Conservation (phyloP, 1,140 invertebrate genomes). For the Papilio xuthus region DNA sequence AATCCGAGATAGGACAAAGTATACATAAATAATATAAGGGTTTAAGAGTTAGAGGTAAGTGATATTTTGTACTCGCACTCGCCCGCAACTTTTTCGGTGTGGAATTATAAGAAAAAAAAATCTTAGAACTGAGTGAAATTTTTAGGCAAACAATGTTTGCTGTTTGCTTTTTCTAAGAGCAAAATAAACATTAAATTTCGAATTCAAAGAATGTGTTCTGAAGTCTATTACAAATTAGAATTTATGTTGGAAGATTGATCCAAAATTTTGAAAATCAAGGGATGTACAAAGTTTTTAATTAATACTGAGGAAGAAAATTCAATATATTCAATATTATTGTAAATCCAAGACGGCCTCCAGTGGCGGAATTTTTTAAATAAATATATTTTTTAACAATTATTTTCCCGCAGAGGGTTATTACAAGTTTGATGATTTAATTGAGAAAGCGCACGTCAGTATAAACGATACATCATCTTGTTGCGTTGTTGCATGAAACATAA, state of each 20-base stretch:
- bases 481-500: neutral
- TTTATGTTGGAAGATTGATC: no score
- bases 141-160: neutral
- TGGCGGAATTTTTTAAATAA: neutral
- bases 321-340: no score
- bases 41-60: no score
- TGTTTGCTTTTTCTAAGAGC: neutral
- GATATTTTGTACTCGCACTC: no score
- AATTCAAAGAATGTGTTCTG: neutral
- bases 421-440: neutral
- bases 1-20: neutral
- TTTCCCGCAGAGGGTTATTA: neutral
- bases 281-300: no score
- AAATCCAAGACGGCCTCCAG: no score
- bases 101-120: no score
- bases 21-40: no score
- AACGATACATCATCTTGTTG: neutral
- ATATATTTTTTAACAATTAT: neutral
- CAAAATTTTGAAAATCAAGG: no score
- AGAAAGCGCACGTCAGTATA: neutral
- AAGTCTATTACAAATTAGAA: neutral
- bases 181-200: neutral
- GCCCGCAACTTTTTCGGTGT: no score
- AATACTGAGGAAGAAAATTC: neutral
- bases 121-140: slow-evolving; percentile 1